Percentiles rank a stretch among this genome's conserved stretches.
Evolutionary conservation across 2,888 invertebrate species (phyloP).

Genomic region (Plagiodera versicolora): DNA sequence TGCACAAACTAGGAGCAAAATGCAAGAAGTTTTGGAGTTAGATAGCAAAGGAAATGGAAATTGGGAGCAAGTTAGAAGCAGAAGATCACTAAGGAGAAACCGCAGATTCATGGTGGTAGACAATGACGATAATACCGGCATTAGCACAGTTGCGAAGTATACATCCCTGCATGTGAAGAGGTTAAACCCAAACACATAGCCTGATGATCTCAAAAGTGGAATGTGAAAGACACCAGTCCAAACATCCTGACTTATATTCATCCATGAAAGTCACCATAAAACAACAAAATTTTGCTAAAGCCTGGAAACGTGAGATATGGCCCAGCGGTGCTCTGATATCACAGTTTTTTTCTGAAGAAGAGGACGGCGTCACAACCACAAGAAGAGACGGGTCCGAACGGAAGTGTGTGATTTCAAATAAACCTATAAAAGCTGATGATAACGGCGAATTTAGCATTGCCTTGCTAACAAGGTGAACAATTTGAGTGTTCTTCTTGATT

Average conservation of each 20-base stretch:
- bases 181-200: slow-evolving; percentile 8
- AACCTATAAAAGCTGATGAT: background rate
- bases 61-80: background rate
- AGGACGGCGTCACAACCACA: background rate
- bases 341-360: slow-evolving; percentile 2
- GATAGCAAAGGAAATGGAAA: background rate
- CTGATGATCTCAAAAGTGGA: slow-evolving; percentile 4
- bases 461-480: too few species aligned
- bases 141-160: slow-evolving; percentile 1
- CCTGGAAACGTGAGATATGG: slow-evolving; percentile 10
- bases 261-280: slow-evolving; percentile 13
- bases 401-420: background rate
- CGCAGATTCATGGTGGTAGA: slow-evolving; percentile 4
- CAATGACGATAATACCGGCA: background rate
- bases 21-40: too few species aligned
- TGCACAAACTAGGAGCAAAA: too few species aligned
- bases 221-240: slow-evolving; percentile 4
- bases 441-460: background rate
- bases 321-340: slow-evolving; percentile 6
- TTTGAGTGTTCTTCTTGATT: too few species aligned
- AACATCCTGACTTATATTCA: slow-evolving; percentile 8
- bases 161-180: slow-evolving; percentile 7
- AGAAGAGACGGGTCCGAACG: background rate
- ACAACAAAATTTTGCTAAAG: slow-evolving; percentile 7
- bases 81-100: background rate